Base-by-base conservation (phyloP, 2,113 vertebrate genomes). In the Anthoscopus minutus region DNA sequence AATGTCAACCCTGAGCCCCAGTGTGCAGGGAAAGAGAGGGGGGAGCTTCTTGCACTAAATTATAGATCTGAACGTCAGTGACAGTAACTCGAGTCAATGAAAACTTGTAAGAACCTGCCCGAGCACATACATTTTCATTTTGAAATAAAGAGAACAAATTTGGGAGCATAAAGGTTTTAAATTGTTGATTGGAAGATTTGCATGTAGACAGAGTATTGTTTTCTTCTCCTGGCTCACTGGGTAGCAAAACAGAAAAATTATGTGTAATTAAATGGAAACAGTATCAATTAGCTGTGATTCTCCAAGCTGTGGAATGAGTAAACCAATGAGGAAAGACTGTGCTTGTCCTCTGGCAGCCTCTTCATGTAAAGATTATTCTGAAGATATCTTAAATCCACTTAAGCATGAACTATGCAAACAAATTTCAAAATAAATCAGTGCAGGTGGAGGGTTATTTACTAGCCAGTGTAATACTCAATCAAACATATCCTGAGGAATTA, bases 241-340 rank as follows among this genome's bases (percentile, higher is more conserved):
- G 97, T 96, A 97, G 96, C 95, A 97, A 98, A 98, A 98, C 97
- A 98, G 97, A 98, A 98, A 98, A 97, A 98, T 98, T 97, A 97
- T 97, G 95, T 97, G 93, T 95, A 98, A 98, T 98, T 98, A 98
- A 98, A 97, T 94, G 96, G 95, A 96, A 97, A 97, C 95, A 98
- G 96, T 97, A 98, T 97, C 98, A 98, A 98, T 98, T 98, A 98
- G 94, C 96, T 93, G 95, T 96, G 97, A 98, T 98, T 98, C 94
- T 97, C 95, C 94, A 94, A 97, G 97, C 97, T 88, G 87, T 70
- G 56, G 92, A 97, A 96, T 86, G 74, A 97, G 97, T 96, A 97
- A 97, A 96, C 96, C 97, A 97, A 96, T 95, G 93, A 97, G 95
- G 88, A 96, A 97, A 90, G 81, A 92, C 84, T 85, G 78, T 93